phyloP scores from a whole-genome alignment of 2,113 vertebrate species.

The Oryzias curvinotus region DNA sequence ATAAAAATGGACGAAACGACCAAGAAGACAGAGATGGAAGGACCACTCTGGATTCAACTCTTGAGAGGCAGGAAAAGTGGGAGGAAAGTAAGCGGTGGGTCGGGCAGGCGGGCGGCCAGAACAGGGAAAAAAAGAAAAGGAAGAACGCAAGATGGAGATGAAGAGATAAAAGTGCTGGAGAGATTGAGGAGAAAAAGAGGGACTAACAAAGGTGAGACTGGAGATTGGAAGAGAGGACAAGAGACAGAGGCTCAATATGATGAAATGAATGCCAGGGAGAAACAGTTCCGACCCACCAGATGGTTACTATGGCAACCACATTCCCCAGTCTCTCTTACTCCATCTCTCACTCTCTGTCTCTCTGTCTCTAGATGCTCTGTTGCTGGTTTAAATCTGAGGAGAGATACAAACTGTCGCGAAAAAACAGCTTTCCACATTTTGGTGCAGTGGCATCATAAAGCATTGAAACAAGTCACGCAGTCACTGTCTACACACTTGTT shows the following conservation, averaged over 20 bases:
- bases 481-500: conserved; percentile 2
- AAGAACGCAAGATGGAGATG: conserved; percentile 39
- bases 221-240: conserved; percentile 40
- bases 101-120: conserved; percentile 3
- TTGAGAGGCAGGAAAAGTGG: conserved; percentile 3
- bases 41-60: conserved; percentile 31
- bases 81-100: not conserved
- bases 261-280: conserved; percentile 71
- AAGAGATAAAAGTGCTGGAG: conserved; percentile 50
- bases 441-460: conserved; percentile 63
- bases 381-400: conserved; percentile 67
- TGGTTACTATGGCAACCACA: conserved; percentile 77
- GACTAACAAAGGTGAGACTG: conserved; percentile 55
- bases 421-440: conserved; percentile 56
- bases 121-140: conserved; percentile 18
- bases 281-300: conserved; percentile 72
- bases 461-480: conserved; percentile 45
- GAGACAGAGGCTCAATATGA: conserved; percentile 61
- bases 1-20: conserved; percentile 22
- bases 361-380: conserved; percentile 58
- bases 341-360: conserved; percentile 46
- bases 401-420: conserved; percentile 55
- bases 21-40: conserved; percentile 36
- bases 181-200: conserved; percentile 42
- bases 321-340: conserved; percentile 56